phyloP scores from a whole-genome alignment of 1,140 invertebrate species.

The Dendrolimus punctatus region DNA sequence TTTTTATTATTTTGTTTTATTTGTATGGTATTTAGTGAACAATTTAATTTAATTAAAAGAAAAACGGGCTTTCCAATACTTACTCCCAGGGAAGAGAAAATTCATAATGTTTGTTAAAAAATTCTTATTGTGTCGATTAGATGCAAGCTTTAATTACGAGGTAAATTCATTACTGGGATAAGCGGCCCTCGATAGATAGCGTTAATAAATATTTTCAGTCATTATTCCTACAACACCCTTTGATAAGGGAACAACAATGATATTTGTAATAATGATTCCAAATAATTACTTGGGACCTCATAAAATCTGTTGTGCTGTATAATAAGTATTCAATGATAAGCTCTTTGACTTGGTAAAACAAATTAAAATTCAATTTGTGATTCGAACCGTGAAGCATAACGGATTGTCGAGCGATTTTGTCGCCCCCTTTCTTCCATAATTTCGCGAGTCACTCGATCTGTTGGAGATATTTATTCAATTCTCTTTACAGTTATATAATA shows the following conservation, averaged over 20 bases:
- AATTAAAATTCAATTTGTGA: slow-evolving; percentile 70
- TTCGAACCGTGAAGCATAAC: slow-evolving; percentile 59
- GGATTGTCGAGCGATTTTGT: slow-evolving; percentile 60
- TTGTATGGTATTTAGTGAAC: no score
- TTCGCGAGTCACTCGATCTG: slow-evolving; percentile 46
- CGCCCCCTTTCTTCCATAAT: slow-evolving; percentile 59
- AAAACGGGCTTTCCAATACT: no score
- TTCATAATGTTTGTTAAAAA: slow-evolving; percentile 54
- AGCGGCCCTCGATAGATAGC: slow-evolving; percentile 4
- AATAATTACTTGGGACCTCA: slow-evolving; percentile 35
- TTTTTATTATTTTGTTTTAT: no score
- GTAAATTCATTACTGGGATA: slow-evolving; percentile 31
- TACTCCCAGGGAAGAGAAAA: slow-evolving; percentile 16
- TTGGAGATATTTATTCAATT: slow-evolving; percentile 46
- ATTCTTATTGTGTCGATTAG: slow-evolving; percentile 63
- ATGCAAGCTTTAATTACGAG: slow-evolving; percentile 36
- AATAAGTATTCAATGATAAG: slow-evolving; percentile 60
- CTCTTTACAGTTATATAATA: slow-evolving; percentile 34
- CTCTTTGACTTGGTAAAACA: slow-evolving; percentile 59
- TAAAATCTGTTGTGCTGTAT: slow-evolving; percentile 44
- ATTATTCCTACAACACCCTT: no score
- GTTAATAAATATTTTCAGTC: no score
- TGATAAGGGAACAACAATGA: not conserved
- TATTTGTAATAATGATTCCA: slow-evolving; percentile 16
- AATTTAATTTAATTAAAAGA: no score